Evolutionary conservation across 2,797 vertebrate genomes (phyloP).

Genomic region (Bradypodion pumilum): DNA sequence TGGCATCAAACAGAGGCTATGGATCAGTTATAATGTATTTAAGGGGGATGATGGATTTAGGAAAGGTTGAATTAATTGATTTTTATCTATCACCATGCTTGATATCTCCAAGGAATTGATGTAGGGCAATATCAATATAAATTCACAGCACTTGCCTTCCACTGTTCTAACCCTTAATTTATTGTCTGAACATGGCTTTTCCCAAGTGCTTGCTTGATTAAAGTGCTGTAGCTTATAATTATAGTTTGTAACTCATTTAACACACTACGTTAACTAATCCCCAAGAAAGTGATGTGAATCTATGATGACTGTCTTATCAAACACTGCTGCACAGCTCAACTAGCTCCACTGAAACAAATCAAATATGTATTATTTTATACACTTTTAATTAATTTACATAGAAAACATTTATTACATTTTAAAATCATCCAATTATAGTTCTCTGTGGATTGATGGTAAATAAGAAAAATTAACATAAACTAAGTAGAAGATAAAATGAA

Average conservation of each 20-base stretch:
- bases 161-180: slow-evolving; percentile 27
- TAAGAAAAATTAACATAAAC: neutral
- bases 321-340: neutral
- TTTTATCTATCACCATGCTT: slow-evolving; percentile 15
- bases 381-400: neutral
- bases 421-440: neutral
- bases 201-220: slow-evolving; percentile 25
- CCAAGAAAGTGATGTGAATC: slow-evolving; percentile 28
- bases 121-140: slow-evolving; percentile 2
- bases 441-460: too few species aligned
- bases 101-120: slow-evolving; percentile 2
- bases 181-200: slow-evolving; percentile 15
- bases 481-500: neutral
- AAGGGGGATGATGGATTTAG: neutral
- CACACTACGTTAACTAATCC: slow-evolving; percentile 35
- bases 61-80: neutral
- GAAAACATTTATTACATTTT: neutral
- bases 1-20: neutral
- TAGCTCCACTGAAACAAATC: neutral
- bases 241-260: slow-evolving; percentile 42
- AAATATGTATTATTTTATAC: neutral
- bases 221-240: slow-evolving; percentile 33
- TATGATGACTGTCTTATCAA: slow-evolving; percentile 1
- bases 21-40: neutral
- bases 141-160: slow-evolving; percentile 17